Percentiles rank a stretch among this genome's conserved stretches.
Conservation (phyloP, 2,888 invertebrate genomes). For the Gymnosoma rotundatum region DNA sequence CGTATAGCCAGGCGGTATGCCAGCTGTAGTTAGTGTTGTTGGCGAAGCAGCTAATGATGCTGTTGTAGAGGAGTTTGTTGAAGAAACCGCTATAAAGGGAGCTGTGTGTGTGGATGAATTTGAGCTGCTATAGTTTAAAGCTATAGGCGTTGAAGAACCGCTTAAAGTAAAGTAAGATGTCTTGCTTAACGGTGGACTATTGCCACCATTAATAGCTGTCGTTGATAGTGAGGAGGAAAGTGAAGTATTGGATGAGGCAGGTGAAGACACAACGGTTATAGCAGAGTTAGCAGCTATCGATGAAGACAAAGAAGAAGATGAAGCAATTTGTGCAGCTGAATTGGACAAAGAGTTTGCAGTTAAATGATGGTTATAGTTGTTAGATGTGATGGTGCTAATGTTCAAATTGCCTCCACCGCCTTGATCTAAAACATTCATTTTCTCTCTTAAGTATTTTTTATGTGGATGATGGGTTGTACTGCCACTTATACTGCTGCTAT, state of each 20-base stretch:
- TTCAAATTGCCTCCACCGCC: conserved; percentile 67
- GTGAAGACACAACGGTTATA: conserved; percentile 79
- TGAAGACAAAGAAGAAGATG: neutral
- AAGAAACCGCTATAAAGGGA: conserved; percentile 73
- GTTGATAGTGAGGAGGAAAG: conserved; percentile 76
- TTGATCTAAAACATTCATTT: conserved; percentile 81
- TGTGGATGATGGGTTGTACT: conserved; percentile 81
- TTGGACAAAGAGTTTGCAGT: conserved; percentile 20
- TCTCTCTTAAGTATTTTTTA: conserved; percentile 82
- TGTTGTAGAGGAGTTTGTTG: conserved; percentile 65
- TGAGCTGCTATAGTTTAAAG: conserved; percentile 63
- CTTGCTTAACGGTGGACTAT: conserved; percentile 74
- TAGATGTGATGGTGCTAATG: conserved; percentile 56
- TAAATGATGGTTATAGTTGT: conserved; percentile 33
- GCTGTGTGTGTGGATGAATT: conserved; percentile 71
- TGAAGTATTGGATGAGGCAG: conserved; percentile 79
- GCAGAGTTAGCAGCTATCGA: conserved; percentile 48
- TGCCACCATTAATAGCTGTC: conserved; percentile 79
- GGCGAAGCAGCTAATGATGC: conserved; percentile 61
- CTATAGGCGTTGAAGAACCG: conserved; percentile 65
- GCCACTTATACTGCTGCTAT: conserved; percentile 74
- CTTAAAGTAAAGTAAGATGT: conserved; percentile 68
- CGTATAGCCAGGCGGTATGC: conserved; percentile 63
- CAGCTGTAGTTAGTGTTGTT: conserved; percentile 49
- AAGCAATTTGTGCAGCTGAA: conserved; percentile 36